These are phyloP conservation scores for Zhuqinia jingwanae DNA, from an alignment of 2,888 invertebrate species.

Conservation along the genomic window DNA sequence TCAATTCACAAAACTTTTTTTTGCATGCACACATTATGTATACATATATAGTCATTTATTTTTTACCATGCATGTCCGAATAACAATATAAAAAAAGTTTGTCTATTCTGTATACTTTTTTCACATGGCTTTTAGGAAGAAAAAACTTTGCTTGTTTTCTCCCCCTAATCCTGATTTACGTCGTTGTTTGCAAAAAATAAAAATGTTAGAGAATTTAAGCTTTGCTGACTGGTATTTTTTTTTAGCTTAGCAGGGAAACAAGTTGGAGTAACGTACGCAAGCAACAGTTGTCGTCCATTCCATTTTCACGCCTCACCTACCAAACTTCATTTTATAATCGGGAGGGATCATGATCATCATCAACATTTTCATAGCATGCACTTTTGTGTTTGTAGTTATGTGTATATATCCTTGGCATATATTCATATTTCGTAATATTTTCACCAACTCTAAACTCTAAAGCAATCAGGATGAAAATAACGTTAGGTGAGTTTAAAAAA, in stretches of 20 bases:
- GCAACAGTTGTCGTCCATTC: slow-evolving; percentile 48
- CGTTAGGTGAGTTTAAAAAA: neutral
- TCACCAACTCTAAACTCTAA: neutral
- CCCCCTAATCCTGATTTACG: slow-evolving; percentile 40
- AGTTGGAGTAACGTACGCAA: neutral
- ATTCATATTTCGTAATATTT: neutral
- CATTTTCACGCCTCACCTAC: slow-evolving; percentile 15
- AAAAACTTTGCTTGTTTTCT: slow-evolving; percentile 8
- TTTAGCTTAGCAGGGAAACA: neutral
- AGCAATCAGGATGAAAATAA: neutral
- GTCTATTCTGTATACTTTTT: neutral
- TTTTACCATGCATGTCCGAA: neutral
- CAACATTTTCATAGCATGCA: no score
- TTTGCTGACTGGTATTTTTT: neutral
- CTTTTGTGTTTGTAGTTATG: neutral
- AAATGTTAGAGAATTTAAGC: no score
- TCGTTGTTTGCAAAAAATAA: neutral
- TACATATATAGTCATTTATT: neutral
- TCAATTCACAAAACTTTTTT: no score
- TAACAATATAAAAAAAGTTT: neutral
- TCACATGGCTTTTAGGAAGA: neutral
- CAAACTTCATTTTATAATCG: slow-evolving; percentile 1
- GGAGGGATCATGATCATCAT: slow-evolving; percentile 30
- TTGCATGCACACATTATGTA: no score
- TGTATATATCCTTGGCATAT: neutral